Evolutionary conservation across 2,113 vertebrate species (phyloP).

Genomic region (Todiramphus saurophagus): DNA sequence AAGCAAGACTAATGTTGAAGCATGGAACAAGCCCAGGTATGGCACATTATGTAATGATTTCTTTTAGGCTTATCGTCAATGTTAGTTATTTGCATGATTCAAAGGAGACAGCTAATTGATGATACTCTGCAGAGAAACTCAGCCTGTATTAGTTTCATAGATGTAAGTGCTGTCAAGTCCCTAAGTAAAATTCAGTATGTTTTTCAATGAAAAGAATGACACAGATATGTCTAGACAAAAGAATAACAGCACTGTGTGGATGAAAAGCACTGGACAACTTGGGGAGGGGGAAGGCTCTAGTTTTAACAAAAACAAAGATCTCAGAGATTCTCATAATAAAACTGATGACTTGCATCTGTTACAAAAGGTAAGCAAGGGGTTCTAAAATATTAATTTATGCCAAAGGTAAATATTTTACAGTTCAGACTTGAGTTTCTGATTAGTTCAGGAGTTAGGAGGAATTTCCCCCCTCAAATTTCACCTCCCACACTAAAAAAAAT

Average conservation of each 20-base stretch:
- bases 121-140: not conserved
- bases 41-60: not conserved
- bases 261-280: not conserved
- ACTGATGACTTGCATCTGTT: not conserved
- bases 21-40: not conserved
- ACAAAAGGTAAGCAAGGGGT: not conserved
- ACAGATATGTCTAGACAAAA: slow-evolving; percentile 39
- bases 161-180: not conserved
- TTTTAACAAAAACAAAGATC: not conserved
- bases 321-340: not conserved
- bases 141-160: not conserved
- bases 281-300: not conserved
- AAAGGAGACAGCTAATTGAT: not conserved
- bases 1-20: not conserved
- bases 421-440: not conserved
- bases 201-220: slow-evolving; percentile 11
- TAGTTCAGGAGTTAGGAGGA: not conserved
- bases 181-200: slow-evolving; percentile 46
- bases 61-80: not conserved
- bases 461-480: not conserved
- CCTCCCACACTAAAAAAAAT: not conserved
- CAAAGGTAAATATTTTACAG: not conserved
- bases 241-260: slow-evolving; percentile 19
- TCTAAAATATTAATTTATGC: not conserved
- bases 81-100: not conserved